Evolutionary conservation across 1,140 invertebrate genomes (phyloP), one percentile per base, ranked within the genome.

Genomic region (Eumeta japonica): DNA sequence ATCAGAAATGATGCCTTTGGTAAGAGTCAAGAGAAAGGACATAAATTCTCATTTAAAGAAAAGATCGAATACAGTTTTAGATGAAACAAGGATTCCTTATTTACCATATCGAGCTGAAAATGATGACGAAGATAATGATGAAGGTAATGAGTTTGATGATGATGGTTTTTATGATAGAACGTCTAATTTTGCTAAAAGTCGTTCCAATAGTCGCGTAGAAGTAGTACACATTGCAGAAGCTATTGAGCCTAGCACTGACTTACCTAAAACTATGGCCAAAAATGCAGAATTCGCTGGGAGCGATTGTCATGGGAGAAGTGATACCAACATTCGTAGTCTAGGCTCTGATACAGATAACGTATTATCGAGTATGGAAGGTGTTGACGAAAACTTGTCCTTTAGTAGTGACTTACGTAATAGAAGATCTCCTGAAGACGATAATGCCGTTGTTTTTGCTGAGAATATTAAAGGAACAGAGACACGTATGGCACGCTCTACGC

Each of bases 331-430:
- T 7, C 37, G 45, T 32, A 51, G 46, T 35, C 41, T 70, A 0
- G 68, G 64, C 14, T 65, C 64, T 14, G 68, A 68, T 35, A 59
- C 61, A 1, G 64, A 70, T 38, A 53, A 38, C 30, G 50, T 65
- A 10, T 29, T 70, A 17, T 62, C 64, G 10, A 58, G 58, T 4
- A 47, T 59, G 14, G 61, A 67, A 49, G 58, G 55, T 14, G 49
- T 62, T n/a, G 59, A 66, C 29, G 62, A 70, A 16, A 67, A 65
- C 46, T 39, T 70, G 16, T 67, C 64, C 63, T 61, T 48, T 28
- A 65, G 50, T 37, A 51, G 52, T 32, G 52, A 40, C 10, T 15
- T 37, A 10, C 47, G 58, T 10, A 62, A 58, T 11, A 56, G 46
- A 36, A 52, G 57, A n/a, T 41, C 36, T 16, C 27, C 28, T 18